Evolutionary conservation across 2,797 vertebrate genomes (phyloP), one percentile per base, ranked within the genome.

Genomic region (Diplodus sargus): DNA sequence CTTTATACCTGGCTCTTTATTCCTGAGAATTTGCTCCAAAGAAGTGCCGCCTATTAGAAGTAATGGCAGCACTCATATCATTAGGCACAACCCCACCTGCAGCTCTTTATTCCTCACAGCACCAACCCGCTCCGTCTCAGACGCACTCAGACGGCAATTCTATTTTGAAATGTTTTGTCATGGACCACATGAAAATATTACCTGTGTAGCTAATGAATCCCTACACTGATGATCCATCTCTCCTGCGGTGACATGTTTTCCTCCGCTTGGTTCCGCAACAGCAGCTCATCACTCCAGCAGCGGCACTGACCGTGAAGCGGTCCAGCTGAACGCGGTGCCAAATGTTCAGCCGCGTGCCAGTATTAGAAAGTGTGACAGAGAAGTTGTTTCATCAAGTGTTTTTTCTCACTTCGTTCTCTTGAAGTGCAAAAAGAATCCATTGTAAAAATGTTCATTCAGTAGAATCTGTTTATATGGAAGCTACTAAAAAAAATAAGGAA

Each of bases 161-260:
- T 14, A 54, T 80, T 80, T 60, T 79, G 12, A 69, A 53, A 70
- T 70, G 42, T 73, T 79, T 87, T 51, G 52, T 78, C 75, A 34
- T 52, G 51, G 49, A 49, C 53, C 48, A 30, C 47, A 48, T 20
- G 30, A 62, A 48, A 67, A 64, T 47, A 67, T 52, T n/a, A 68
- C 74, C 69, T 63, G 64, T 78, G 75, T 34, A 25, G 49, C 48
- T 79, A 70, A 78, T 76, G 61, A 86, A 83, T 22, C 25, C 60
- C 23, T 66, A 1, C 42, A 17, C 56, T 48, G 72, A 65, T 68
- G 70, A 79, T 65, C 39, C n/a, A 67, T 34, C 70, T 62, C 49
- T 74, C 23, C 71, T 25, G 20, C n/a, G n/a, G 62, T 45, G 74
- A 77, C 81, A 70, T 66, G 76, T 63, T 83, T 86, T 74, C 23